These are phyloP conservation scores for Cathartes aura DNA, from an alignment of 2,113 vertebrate species.

Conservation along the genomic window DNA sequence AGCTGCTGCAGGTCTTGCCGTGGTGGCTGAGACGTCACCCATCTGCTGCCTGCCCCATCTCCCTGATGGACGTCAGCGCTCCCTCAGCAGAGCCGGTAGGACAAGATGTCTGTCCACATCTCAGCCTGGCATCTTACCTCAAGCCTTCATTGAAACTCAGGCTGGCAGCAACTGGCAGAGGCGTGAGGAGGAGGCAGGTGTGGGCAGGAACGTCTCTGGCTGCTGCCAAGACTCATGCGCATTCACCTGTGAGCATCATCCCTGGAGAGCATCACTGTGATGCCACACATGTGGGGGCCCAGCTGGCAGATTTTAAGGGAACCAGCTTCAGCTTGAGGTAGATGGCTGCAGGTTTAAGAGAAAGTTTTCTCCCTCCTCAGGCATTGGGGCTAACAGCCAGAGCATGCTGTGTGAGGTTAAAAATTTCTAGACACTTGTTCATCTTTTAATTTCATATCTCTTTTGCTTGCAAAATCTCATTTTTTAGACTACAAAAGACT, in stretches of 20 bases:
- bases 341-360: not conserved
- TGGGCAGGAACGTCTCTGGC: not conserved
- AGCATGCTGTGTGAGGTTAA: not conserved
- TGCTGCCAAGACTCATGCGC: rapidly evolving
- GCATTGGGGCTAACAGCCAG: not conserved
- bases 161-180: not conserved
- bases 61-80: not conserved
- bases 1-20: not conserved
- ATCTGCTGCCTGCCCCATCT: not conserved
- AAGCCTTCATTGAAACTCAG: too few species aligned
- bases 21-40: not conserved
- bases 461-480: not conserved
- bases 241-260: not conserved
- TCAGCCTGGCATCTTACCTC: not conserved
- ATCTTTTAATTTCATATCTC: not conserved
- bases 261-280: rapidly evolving
- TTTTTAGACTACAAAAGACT: not conserved
- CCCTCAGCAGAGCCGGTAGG: not conserved
- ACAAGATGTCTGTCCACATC: not conserved
- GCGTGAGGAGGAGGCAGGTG: not conserved
- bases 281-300: rapidly evolving
- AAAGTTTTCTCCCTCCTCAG: not conserved
- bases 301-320: not conserved
- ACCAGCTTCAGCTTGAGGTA: not conserved
- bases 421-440: not conserved